Conservation (phyloP, 1,140 invertebrate species). For the Penaeus japonicus region DNA sequence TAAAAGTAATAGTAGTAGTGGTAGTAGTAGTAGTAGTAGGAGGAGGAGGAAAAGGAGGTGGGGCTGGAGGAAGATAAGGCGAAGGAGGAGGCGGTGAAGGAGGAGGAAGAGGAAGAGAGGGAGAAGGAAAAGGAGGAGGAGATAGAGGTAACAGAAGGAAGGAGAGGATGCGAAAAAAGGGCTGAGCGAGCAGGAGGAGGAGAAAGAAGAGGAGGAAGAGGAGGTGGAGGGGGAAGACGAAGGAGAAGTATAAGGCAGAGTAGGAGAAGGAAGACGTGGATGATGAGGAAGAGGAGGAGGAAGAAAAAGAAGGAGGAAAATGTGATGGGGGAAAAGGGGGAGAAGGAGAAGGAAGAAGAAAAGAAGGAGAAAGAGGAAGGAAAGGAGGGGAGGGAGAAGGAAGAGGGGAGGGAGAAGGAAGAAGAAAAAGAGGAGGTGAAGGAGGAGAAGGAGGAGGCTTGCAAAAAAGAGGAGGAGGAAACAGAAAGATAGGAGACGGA, state of each 20-base stretch:
- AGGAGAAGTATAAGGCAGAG: background rate
- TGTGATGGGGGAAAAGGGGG: no score
- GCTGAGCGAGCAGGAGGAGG: background rate
- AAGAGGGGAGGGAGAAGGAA: background rate
- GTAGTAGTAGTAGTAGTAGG: no score
- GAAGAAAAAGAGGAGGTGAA: background rate
- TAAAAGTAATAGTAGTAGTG: no score
- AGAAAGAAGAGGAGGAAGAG: no score
- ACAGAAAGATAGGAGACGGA: background rate
- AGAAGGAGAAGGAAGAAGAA: background rate
- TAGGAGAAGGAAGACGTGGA: background rate
- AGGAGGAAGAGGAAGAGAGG: no score
- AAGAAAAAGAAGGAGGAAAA: background rate
- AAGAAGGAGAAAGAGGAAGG: background rate
- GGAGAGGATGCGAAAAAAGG: background rate
- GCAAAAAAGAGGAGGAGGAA: background rate
- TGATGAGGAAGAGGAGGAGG: background rate
- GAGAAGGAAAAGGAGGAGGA: no score
- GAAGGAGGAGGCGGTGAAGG: no score
- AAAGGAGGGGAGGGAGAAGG: background rate
- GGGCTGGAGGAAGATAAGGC: no score
- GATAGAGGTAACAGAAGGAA: no score
- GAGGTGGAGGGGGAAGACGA: conserved; percentile 10
- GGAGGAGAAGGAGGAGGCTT: background rate
- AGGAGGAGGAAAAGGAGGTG: no score